Percentiles rank a stretch among this genome's conserved stretches.
phyloP scores from a whole-genome alignment of 1,140 invertebrate species.

The Sipha flava region DNA sequence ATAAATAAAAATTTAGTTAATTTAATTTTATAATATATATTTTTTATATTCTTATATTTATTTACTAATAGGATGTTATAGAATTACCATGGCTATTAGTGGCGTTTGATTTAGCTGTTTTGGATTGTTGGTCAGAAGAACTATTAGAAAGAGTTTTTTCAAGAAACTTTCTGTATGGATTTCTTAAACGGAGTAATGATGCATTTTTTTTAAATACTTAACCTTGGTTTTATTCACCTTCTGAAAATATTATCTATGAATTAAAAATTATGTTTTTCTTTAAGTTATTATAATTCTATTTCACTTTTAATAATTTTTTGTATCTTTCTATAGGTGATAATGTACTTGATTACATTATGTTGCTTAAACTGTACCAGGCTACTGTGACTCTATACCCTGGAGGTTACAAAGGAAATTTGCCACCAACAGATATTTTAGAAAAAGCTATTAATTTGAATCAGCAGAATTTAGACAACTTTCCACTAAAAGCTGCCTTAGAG shows the following conservation, averaged over 20 bases:
- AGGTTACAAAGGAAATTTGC: constrained; percentile 44
- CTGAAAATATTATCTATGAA: too few species aligned
- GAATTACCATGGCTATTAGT: constrained; percentile 47
- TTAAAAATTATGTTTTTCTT: too few species aligned
- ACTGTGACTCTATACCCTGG: constrained; percentile 48
- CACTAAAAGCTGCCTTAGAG: constrained; percentile 43
- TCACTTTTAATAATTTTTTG: not conserved
- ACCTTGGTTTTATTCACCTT: too few species aligned
- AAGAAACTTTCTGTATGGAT: not conserved
- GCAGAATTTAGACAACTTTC: constrained; percentile 38
- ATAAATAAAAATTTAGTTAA: too few species aligned
- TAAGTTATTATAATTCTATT: not conserved
- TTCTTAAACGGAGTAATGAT: not conserved
- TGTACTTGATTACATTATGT: not conserved
- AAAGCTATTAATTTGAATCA: constrained; percentile 36
- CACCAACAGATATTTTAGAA: constrained; percentile 39
- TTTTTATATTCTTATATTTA: not conserved
- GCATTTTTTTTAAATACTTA: not conserved
- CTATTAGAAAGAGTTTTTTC: constrained; percentile 45
- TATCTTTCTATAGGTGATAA: not conserved
- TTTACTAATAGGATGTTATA: constrained; percentile 38
- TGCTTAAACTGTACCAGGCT: constrained; percentile 47
- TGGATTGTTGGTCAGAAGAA: constrained; percentile 49
- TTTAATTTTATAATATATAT: not conserved
- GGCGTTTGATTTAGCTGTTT: constrained; percentile 47